Conservation (phyloP, 2,888 invertebrate genomes). For the Neoascia interrupta region DNA sequence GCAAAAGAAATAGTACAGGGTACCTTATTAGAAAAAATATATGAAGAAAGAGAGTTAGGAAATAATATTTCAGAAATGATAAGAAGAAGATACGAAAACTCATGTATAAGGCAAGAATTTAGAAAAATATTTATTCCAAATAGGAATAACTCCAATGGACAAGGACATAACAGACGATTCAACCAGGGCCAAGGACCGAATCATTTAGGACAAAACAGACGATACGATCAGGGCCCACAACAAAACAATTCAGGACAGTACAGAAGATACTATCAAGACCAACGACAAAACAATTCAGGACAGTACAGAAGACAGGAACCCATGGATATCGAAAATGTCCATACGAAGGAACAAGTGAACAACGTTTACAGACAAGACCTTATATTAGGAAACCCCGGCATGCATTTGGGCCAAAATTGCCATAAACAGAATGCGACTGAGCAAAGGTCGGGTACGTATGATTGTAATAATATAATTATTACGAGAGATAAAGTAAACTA, state of each 20-base stretch:
- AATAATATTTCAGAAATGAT: background rate
- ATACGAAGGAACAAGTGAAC: background rate
- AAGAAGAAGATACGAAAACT: background rate
- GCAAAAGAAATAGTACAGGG: background rate
- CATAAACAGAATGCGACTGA: background rate
- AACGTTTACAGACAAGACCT: background rate
- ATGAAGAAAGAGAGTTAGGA: background rate
- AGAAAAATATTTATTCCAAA: too few species aligned
- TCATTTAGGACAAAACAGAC: background rate
- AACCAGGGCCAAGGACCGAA: too few species aligned
- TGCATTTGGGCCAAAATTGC: too few species aligned
- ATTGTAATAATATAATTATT: background rate
- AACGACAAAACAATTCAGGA: background rate
- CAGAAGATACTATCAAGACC: too few species aligned
- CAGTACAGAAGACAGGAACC: background rate
- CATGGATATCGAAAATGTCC: background rate
- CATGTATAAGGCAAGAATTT: constrained; percentile 4
- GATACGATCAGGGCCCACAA: background rate
- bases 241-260: too few species aligned
- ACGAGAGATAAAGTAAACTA: background rate
- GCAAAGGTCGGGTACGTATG: too few species aligned
- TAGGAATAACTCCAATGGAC: too few species aligned
- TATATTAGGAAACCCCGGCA: too few species aligned
- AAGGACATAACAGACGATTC: too few species aligned
- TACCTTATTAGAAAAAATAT: background rate